These are phyloP conservation scores for Scleropages formosus DNA, from an alignment of 2,797 vertebrate species.

Conservation along the genomic window DNA sequence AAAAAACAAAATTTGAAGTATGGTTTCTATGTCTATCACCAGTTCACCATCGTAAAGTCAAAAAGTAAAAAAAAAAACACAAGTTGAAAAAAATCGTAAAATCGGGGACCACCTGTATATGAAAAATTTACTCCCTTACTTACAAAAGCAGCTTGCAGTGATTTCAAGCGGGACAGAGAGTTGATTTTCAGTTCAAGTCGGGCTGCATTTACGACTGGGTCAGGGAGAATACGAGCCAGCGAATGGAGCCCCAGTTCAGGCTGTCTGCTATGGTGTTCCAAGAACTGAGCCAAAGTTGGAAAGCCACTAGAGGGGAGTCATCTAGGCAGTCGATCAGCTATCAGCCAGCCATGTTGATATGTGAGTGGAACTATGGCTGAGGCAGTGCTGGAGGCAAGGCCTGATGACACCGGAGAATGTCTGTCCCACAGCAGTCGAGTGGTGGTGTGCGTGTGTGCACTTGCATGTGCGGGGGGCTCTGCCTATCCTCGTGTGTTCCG, in stretches of 20 bases:
- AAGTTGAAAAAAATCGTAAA: constrained; percentile 1
- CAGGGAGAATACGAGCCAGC: no score
- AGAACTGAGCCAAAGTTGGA: no score
- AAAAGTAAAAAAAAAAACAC: constrained; percentile 15
- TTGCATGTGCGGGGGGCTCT: neutral
- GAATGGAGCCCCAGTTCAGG: neutral
- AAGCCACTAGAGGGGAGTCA: neutral
- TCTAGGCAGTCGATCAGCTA: neutral
- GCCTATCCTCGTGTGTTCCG: constrained; percentile 12
- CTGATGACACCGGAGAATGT: neutral
- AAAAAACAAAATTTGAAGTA: no score
- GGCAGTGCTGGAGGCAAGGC: neutral
- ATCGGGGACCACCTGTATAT: no score
- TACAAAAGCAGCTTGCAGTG: no score
- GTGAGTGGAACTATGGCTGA: neutral
- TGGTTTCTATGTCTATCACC: no score
- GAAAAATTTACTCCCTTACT: no score
- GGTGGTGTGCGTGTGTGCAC: neutral
- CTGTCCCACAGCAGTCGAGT: neutral
- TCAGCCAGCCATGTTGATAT: neutral
- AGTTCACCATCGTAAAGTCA: no score
- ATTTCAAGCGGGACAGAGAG: no score
- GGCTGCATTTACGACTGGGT: neutral
- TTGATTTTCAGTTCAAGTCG: neutral
- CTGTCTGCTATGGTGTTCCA: neutral